Evolutionary conservation across 2,888 invertebrate genomes (phyloP), one percentile per base, ranked within the genome.

Genomic region (Volucella zonaria): DNA sequence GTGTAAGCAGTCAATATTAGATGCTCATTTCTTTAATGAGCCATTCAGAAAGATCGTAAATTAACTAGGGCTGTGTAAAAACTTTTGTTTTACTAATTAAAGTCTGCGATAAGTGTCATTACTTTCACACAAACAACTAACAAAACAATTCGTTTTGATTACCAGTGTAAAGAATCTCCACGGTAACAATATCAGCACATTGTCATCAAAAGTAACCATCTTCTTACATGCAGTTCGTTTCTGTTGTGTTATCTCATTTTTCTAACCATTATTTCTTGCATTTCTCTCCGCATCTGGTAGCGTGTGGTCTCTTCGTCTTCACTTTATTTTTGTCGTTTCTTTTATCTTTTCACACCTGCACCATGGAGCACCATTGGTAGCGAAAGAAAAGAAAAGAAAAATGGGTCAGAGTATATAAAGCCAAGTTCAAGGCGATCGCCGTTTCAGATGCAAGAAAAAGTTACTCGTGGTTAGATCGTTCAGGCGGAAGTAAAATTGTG

Each of bases 371-470:
- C 71, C 59, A 81, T 73, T 58, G 49, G 59, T 51, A 76, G 64
- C 47, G 70, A 70, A 86, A 82, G 71, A 75, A 85, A 82, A 86
- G 73, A 70, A 85, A 82, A 71, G 73, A 87, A 89, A 95, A 94
- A 95, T 95, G 94, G 95, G 95, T 95, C 95, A 95, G 92, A 92
- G 93, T 95, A 95, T 95, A 95, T 95, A 95, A 94, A 94, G 93
- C 93, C 94, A 95, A 95, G 95, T 95, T 95, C 95, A 95, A 95
- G 95, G 95, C 94, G 93, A 94, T 92, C 89, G 93, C 93, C 90
- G 93, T 93, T 93, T 93, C 94, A 94, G 93, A 92, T 90, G 89
- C 88, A 90, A 89, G 89, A 88, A 88, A 89, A 88, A 89, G 89
- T 87, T 82, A 85, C 87, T 87, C 87, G 88, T 87, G 87, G 85